Conservation (phyloP, 2,797 vertebrate genomes). For the Anisognathus igniventris region DNA sequence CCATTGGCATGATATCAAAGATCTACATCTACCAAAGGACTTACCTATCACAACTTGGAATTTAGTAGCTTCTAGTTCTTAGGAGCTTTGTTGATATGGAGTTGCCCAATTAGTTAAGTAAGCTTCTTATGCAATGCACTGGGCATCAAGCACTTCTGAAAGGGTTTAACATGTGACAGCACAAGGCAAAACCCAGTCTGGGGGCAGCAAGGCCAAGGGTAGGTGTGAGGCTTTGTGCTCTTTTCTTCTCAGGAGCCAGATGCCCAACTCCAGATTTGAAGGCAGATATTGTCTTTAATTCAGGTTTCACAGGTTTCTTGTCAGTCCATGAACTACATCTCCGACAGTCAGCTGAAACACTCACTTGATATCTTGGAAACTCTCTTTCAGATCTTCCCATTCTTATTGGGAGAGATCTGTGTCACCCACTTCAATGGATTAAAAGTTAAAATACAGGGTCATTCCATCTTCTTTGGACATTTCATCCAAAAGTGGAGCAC, state of each 20-base stretch:
- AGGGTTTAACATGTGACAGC: neutral
- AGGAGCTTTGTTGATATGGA: neutral
- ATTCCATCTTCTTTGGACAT: neutral
- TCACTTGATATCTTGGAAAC: neutral
- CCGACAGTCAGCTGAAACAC: neutral
- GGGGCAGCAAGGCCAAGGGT: neutral
- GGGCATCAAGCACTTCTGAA: neutral
- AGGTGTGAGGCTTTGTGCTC: neutral
- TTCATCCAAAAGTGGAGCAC: neutral
- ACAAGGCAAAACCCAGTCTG: neutral
- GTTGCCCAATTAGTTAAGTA: neutral
- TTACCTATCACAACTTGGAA: neutral
- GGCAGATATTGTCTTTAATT: neutral
- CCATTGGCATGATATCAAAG: neutral
- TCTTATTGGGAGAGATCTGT: neutral
- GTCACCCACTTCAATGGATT: neutral
- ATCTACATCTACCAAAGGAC: neutral
- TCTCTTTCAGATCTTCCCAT: neutral
- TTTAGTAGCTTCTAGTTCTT: conserved; percentile 11
- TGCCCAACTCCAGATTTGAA: neutral
- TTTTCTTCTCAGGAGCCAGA: neutral
- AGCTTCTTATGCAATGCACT: neutral
- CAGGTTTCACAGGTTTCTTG: neutral
- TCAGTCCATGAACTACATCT: neutral
- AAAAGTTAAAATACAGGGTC: neutral